Evolutionary conservation across 1,140 invertebrate genomes (phyloP), one percentile per base, ranked within the genome.

Genomic region (Panagrolaimus sp.): DNA sequence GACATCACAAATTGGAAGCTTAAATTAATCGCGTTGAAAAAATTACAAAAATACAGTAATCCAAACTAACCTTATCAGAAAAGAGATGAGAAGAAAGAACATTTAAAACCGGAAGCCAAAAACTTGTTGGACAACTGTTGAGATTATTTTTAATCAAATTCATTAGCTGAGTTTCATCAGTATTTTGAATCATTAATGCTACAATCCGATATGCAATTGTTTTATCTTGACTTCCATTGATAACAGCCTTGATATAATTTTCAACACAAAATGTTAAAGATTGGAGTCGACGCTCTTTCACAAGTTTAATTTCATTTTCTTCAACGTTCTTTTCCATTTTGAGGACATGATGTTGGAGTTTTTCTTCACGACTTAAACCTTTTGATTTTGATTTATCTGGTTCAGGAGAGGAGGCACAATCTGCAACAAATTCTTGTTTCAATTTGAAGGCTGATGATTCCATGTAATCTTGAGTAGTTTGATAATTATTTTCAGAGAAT

Each of bases 161-260:
- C 68, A 70, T 70, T 4, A 70, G 28, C 4, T 70, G 21, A 14
- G 7, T 45, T 26, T 55, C 43, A 10, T 67, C 68, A 9, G 46
- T 43, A 55, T 70, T 70, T 38, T 65, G 24, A 15, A 70, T 67
- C 9, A 70, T 68, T n/a, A 70, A 28, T 1, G 68, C 63, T 0
- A 52, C 68, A 9, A 70, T 14, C 7, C 47, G 64, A 15, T 26
- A 47, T 0, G 67, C 47, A 26, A 70, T 67, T 15, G 68, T 45
- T 43, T 70, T 47, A 55, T 70, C 68, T 10, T 21, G 2, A n/a
- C 14, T 14, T 4, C 28, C 43, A 15, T 45, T 26, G 10, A 12
- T 43, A 9, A 70, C 14, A 10, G 68, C 68, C 21, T 70, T 28
- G n/a, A 67, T 15, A 44, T 43, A 70, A 43, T 67, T 21, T 3